These are phyloP conservation scores for Drosophila carrolli DNA, from an alignment of 1,140 invertebrate species.

Conservation along the genomic window DNA sequence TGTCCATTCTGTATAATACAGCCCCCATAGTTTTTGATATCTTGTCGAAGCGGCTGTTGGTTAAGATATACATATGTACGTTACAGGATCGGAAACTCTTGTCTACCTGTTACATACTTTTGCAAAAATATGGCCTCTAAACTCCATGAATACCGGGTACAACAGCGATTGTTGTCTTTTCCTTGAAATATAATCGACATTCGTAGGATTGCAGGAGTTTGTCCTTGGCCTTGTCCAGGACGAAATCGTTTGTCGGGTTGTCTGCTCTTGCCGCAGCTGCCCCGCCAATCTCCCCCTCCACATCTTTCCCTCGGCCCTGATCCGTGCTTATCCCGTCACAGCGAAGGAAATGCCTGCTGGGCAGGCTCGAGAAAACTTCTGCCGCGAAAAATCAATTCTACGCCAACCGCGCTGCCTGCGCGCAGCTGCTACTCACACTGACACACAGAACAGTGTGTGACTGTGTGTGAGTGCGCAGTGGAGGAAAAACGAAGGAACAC, in stretches of 20 bases:
- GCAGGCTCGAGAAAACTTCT: slow-evolving; percentile 42
- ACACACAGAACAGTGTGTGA: slow-evolving; percentile 22
- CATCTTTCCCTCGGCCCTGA: not conserved
- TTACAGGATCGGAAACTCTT: not conserved
- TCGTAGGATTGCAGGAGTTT: slow-evolving; percentile 8
- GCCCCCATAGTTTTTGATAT: not conserved
- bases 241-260: slow-evolving; percentile 4
- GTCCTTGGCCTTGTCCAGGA: slow-evolving; percentile 58
- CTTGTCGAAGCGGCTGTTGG: not conserved
- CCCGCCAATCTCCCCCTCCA: slow-evolving; percentile 3
- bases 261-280: slow-evolving; percentile 16
- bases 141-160: too few species aligned
- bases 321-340: slow-evolving; percentile 51
- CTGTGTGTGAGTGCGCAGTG: slow-evolving; percentile 52
- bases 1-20: not conserved
- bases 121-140: not conserved
- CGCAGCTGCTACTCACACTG: slow-evolving; percentile 66
- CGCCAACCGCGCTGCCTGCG: slow-evolving; percentile 68
- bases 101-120: not conserved
- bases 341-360: slow-evolving; percentile 39
- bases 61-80: not conserved
- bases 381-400: slow-evolving; percentile 76
- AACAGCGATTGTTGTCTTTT: slow-evolving; percentile 8
- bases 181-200: not conserved
- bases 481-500: slow-evolving; percentile 52